Base-by-base conservation (phyloP, 2,888 invertebrate genomes). In the Epinotia demarniana region DNA sequence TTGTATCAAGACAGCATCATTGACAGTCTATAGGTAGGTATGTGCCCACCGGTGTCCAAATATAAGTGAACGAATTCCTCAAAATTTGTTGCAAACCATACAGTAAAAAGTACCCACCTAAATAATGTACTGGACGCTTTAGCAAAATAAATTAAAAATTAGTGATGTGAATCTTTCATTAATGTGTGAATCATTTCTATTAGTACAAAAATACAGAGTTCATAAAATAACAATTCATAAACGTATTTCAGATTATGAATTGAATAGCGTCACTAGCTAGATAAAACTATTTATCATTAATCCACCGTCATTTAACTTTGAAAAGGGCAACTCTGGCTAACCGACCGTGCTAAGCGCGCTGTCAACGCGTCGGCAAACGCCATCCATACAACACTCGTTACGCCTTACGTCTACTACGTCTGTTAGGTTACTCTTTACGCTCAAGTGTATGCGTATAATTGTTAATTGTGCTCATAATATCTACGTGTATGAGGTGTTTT, bases 331-430 rank as follows among this genome's bases (percentile, higher is more conserved):
- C 58, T 43, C 57, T 19, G 43, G 16, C 76, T 77, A 77, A 75
- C 77, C 18, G 74, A 72, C 72, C 76, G 49, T 73, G 72, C n/a
- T 57, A 66, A 72, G 72, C 63, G 49, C 73, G 78, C 79, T 75
- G 79, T 78, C 77, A 73, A 46, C 72, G 67, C 72, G 72, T 63
- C 78, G 60, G 57, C 68, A 18, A 13, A 19, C 55, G 58, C n/a
- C 61, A 2, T 19, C 27, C 27, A 5, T 46, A 49, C 23, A 27
- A 69, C 58, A 58, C 57, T 68, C 33, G 68, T 68, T 60, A 69
- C 69, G 69, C 58, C n/a, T 39, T 43, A 12, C 66, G 63, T 74
- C 77, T 27, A 18, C 73, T 64, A 23, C 49, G n/a, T 27, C 49
- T 27, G 49, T 66, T 53, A 66, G n/a, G 43, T 43, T 57, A 58